These are phyloP conservation scores for Stenodema calcarata DNA, from an alignment of 2,888 invertebrate species.

Conservation along the genomic window DNA sequence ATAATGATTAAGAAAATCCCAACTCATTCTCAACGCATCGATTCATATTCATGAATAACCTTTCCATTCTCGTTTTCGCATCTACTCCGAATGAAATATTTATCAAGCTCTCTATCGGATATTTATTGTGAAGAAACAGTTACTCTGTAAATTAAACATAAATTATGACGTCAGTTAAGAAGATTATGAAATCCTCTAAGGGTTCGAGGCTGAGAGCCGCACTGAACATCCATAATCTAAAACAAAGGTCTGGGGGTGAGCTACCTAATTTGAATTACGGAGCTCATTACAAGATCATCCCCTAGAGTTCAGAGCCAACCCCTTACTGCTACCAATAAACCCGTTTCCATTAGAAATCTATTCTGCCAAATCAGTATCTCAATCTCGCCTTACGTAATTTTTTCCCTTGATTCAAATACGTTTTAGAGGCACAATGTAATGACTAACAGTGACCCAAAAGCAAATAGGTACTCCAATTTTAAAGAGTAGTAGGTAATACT, in stretches of 20 bases:
- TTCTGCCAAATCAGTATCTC: background rate
- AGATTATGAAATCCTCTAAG: background rate
- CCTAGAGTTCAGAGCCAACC: background rate
- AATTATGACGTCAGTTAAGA: background rate
- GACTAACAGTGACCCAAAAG: no score
- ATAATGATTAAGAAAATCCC: no score
- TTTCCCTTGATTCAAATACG: background rate
- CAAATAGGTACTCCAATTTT: no score
- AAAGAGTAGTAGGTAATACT: no score
- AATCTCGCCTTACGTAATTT: background rate
- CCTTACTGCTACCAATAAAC: background rate
- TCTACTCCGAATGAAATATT: background rate
- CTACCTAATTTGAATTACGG: constrained; percentile 2
- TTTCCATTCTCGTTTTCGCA: background rate
- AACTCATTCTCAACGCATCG: no score
- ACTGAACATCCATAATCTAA: background rate
- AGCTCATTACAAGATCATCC: background rate
- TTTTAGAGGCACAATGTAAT: no score
- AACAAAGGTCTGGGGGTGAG: background rate
- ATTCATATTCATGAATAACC: no score
- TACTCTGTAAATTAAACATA: background rate
- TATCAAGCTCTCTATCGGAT: background rate
- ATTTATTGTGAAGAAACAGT: background rate
- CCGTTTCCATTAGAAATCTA: background rate
- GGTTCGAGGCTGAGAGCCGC: background rate